Conservation (phyloP, 2,888 invertebrate genomes). For the Chymomyza procnemis region DNA sequence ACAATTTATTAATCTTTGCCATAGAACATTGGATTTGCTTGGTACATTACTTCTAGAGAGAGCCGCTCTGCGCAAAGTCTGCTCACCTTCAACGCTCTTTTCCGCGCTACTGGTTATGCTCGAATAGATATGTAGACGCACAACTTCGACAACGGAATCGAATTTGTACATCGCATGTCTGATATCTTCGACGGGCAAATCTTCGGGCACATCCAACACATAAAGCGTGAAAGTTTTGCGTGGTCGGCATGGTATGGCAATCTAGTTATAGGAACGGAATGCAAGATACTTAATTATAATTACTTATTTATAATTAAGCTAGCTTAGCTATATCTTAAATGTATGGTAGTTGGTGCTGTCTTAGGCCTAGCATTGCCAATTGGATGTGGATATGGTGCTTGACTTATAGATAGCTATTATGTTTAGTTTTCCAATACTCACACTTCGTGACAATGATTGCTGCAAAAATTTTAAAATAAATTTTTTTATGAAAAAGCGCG, state of each 20-base stretch:
- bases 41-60: slow-evolving; percentile 59
- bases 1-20: slow-evolving; percentile 2
- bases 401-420: neutral
- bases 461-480: slow-evolving; percentile 64
- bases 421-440: slow-evolving; percentile 45
- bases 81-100: slow-evolving; percentile 74
- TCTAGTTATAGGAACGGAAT: slow-evolving; percentile 78
- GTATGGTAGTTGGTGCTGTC: neutral
- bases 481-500: slow-evolving; percentile 46
- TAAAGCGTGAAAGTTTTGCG: slow-evolving; percentile 92
- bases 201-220: slow-evolving; percentile 90
- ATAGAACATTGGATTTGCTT: slow-evolving; percentile 12
- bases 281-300: neutral
- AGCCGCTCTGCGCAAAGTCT: slow-evolving; percentile 61
- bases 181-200: slow-evolving; percentile 91
- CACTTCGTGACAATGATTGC: slow-evolving; percentile 68
- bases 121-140: slow-evolving; percentile 81
- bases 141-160: slow-evolving; percentile 88
- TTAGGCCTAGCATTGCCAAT: slow-evolving; percentile 20
- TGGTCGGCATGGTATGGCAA: slow-evolving; percentile 90
- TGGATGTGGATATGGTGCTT: neutral
- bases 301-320: neutral
- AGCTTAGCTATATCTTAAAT: neutral
- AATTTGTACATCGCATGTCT: slow-evolving; percentile 89
- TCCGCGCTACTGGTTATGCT: slow-evolving; percentile 55